Evolutionary conservation across 2,797 vertebrate genomes (phyloP).

Genomic region (Xenops minutus): DNA sequence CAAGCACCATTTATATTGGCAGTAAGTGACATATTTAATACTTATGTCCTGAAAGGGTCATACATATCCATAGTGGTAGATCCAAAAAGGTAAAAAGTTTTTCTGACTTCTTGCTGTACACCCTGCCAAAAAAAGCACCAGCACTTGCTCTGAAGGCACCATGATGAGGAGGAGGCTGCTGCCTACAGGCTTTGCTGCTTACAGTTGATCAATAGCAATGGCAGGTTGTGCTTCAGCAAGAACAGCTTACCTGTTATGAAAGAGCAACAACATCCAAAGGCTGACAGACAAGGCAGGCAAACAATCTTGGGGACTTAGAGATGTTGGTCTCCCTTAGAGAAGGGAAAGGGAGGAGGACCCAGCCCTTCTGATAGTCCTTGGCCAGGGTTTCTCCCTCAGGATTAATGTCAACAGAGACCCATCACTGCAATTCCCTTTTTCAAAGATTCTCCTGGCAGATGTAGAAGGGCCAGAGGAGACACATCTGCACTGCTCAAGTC

Average conservation of each 20-base stretch:
- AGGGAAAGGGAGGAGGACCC: background rate
- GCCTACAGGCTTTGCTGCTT: background rate
- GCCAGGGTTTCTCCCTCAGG: background rate
- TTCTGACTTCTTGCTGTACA: background rate
- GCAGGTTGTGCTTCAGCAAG: background rate
- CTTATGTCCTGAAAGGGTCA: background rate
- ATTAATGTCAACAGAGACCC: background rate
- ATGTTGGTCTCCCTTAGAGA: background rate
- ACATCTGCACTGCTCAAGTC: background rate
- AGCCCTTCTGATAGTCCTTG: background rate
- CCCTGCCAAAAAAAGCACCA: background rate
- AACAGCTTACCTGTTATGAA: background rate
- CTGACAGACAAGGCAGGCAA: background rate
- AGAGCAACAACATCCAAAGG: background rate
- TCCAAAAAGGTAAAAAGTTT: background rate
- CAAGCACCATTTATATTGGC: background rate
- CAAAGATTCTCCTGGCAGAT: background rate
- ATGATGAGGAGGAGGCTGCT: background rate
- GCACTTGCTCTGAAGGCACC: background rate
- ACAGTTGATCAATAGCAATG: background rate
- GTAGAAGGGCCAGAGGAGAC: background rate
- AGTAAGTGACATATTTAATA: slow-evolving; percentile 31
- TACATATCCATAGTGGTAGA: background rate
- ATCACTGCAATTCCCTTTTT: fast-evolving
- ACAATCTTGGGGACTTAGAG: background rate